phyloP scores from a whole-genome alignment of 2,888 invertebrate genomes.

The Sipunculus nudus region DNA sequence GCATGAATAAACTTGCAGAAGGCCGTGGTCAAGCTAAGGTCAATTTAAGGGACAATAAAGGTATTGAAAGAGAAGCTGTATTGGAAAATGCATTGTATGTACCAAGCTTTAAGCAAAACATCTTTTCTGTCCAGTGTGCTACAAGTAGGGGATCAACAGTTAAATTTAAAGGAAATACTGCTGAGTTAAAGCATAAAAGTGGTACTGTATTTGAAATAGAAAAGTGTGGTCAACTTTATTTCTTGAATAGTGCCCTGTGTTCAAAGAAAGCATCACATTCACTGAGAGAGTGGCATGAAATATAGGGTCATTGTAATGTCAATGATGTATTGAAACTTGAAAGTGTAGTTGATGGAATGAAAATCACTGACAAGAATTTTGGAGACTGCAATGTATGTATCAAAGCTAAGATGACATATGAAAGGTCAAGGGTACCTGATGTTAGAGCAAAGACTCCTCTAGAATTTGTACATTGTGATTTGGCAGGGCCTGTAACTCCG shows the following conservation, averaged over 20 bases:
- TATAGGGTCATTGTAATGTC: too few relatives aligned
- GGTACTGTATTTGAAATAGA: too few relatives aligned
- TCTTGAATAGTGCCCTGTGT: too few relatives aligned
- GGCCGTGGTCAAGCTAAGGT: neutral
- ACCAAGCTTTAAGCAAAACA: neutral
- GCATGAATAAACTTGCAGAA: neutral
- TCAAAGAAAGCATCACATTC: too few relatives aligned
- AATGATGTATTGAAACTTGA: neutral
- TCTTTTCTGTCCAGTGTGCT: neutral
- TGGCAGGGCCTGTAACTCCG: neutral
- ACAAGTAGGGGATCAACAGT: too few relatives aligned
- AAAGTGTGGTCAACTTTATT: too few relatives aligned
- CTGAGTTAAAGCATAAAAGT: too few relatives aligned
- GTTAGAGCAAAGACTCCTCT: neutral
- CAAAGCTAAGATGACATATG: neutral
- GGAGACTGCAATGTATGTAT: too few relatives aligned
- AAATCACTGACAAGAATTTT: too few relatives aligned
- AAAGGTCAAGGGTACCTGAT: neutral
- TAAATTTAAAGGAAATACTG: neutral
- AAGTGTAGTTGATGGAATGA: neutral
- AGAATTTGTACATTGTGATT: neutral
- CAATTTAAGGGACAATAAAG: neutral
- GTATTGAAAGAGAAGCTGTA: neutral
- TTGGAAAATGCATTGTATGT: neutral
- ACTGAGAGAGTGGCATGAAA: too few relatives aligned